Base-by-base conservation (phyloP, 2,113 vertebrate genomes). In the Pardalotus punctatus region DNA sequence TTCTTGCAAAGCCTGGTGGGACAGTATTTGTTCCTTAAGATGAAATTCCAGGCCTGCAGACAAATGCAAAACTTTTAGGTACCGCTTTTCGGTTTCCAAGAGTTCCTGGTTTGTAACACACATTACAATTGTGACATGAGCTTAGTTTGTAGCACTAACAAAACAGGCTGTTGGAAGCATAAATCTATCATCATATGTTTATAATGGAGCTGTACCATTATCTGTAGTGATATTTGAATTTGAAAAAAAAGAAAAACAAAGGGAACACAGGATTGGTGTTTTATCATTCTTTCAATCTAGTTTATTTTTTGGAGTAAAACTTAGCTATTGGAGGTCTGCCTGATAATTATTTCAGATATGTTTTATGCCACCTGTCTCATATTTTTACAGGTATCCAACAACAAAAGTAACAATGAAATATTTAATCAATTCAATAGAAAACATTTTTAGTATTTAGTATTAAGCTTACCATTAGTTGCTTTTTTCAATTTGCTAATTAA, bases 401-500 rank as follows among this genome's bases (percentile, higher is more conserved):
- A 67, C 8, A 58, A 89, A 81, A 82, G 33, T 38, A 53, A 43
- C 12, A 50, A 42, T 17, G 3, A 73, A 61, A 36, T 64, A 65
- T 14, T 73, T 70, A 54, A 76, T 62, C 6, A 66, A 22, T 78
- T 67, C 6, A 24, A 25, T 24, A 57, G 31, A 84, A 87, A 90
- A 40, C 18, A 57, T 61, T 78, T 87, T 35, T 24, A 84, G 48
- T 53, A 84, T 67, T 77, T 67, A 69, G 14, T 38, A 53, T 53
- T 53, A 81, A 85, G 62, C 97, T 97, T 88, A 99, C 99, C 98
- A 96, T 95, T 81, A 67, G 96, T 96, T 38, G 98, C 99, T 81
- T 94, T 96, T 97, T 96, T 98, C 91, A 99, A 81, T 96, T 98
- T 99, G 70, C 91, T 97, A 93, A 99, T 96, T 81, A 99, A 97